phyloP scores from a whole-genome alignment of 2,113 vertebrate species.

The Pardalotus punctatus region DNA sequence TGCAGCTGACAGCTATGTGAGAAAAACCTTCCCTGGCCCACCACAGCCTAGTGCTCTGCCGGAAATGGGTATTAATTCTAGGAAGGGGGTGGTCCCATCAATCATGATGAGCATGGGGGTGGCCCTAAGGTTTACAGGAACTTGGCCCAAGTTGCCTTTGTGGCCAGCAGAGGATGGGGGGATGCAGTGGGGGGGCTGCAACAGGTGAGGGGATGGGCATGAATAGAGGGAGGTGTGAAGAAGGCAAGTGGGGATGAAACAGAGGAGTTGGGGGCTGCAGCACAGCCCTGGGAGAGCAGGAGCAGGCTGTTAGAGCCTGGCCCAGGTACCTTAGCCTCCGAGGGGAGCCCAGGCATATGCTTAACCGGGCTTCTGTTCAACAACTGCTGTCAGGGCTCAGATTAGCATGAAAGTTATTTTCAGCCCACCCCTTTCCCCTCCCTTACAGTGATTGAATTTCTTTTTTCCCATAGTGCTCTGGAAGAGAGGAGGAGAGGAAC shows the following conservation, averaged over 20 bases:
- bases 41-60: not conserved
- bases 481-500: not conserved
- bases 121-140: not conserved
- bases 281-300: not conserved
- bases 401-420: conserved; percentile 59
- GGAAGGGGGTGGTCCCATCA: not conserved
- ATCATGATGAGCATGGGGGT: not conserved
- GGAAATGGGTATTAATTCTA: not conserved
- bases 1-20: not conserved
- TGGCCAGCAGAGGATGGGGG: accelerated
- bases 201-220: not conserved
- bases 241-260: not conserved
- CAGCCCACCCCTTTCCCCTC: conserved; percentile 18
- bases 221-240: not conserved
- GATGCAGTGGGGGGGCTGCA: accelerated
- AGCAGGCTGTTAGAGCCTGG: not conserved
- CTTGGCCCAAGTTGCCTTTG: not conserved
- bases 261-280: not conserved
- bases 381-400: not conserved
- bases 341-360: not conserved
- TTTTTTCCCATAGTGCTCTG: not conserved
- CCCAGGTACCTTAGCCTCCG: not conserved
- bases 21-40: not conserved
- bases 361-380: not conserved
- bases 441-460: conserved; percentile 40